Base-by-base conservation (phyloP, 2,888 invertebrate species). In the Chaitophorus viminalis region DNA sequence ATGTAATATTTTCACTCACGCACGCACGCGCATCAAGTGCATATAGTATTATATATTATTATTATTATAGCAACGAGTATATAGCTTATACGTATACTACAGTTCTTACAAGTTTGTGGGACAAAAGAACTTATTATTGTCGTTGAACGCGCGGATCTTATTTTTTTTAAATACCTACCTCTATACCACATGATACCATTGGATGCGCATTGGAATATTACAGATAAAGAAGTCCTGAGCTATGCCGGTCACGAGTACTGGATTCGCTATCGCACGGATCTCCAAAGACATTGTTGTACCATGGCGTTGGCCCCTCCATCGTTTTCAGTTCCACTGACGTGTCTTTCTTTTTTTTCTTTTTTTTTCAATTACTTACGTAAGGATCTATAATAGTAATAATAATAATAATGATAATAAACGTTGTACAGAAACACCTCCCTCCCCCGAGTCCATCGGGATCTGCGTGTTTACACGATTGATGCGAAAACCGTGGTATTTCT, bases 171-270 rank as follows among this genome's bases (percentile, higher is more conserved):
- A 81, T 11, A 81, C 46, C 46, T 14, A 46, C 11, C 8, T 8
- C 46, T 36, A n/a, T n/a, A n/a, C 36, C 29, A 18, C n/a, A 29
- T 54, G 18, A 82, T 82, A 54, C 82, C 54, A 36, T 18, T 17
- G 39, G 36, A 21, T 25, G 46, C 14, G 52, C 52, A 75, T 76
- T 60, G 31, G 36, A 76, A 76, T 11, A 46, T 68, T 77, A 68
- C 46, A 52, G 46, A 85, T 85, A 85, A 85, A 68, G 84, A 76
- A 84, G 46, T 84, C 14, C 75, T n/a, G n/a, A 75, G 60, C 76
- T 84, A 84, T 84, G 75, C 84, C 11, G 65, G 84, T 84, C 84
- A 84, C 84, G 84, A 84, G 31, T 76, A 65, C 83, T 65, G 84
- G 65, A 77, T 68, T 84, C 68, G 65, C n/a, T 76, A 84, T 84